Evolutionary conservation across 2,113 vertebrate species (phyloP), one percentile per base, ranked within the genome.

Genomic region (Butorides virescens): DNA sequence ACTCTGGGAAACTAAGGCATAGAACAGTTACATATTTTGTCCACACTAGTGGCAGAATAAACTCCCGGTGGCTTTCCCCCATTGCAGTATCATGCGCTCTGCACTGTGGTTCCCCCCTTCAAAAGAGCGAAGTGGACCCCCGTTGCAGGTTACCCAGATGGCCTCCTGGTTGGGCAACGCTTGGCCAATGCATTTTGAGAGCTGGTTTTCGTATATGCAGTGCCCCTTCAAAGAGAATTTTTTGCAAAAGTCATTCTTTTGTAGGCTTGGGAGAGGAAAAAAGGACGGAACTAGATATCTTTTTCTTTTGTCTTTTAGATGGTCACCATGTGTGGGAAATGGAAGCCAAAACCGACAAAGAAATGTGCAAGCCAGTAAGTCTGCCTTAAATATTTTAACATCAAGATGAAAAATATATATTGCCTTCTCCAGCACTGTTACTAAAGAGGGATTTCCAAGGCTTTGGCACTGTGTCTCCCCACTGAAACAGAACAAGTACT

Each of bases 261-360:
- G 44, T 77, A 94, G 36, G 11, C 52, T 87, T 92, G 56, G 49
- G 84, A 92, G 70, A 72, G 6, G 15, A 49, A 86, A 62, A 92
- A 92, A 77, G 59, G 39, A 29, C 5, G 34, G 62, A 96, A 80
- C 91, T 76, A 37, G 79, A 67, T 80, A 65, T 77, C 81, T 81
- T 79, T 97, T 70, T 96, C 84, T 97, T 97, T 96, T 97, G 68
- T 92, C 96, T 97, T 97, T 75, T 93, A 99, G 99, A 99, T 98
- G 99, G 99, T 82, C 99, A 99, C 98, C 99, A 99, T 82, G 98
- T 99, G 96, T 99, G 99, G 99, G 99, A 99, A 98, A 99, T 99
- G 91, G 99, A 99, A 98, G 99, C 99, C 76, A 99, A 99, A 96
- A 99, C 99, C 5, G 99, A 99, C 98, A 99, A 99, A 97, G 99